A percentile compares a stretch with the other conserved stretches of the same genome.
phyloP scores from a whole-genome alignment of 2,888 invertebrate species.

The Fabriciana adippe region DNA sequence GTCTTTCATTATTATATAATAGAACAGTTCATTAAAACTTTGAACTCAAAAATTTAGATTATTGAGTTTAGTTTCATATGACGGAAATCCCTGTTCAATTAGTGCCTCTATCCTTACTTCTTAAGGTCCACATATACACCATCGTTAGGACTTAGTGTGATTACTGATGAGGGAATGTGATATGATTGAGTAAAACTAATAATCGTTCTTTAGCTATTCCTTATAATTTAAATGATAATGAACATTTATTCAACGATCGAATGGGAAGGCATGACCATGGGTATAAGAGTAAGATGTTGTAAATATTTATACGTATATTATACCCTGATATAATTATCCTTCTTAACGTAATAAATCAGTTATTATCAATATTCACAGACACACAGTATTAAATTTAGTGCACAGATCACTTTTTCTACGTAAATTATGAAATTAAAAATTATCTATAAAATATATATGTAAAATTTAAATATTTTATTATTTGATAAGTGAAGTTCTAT shows the following conservation, averaged over 20 bases:
- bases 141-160: neutral
- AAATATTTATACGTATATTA: slow-evolving; percentile 53
- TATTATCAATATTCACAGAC: slow-evolving; percentile 45
- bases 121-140: neutral
- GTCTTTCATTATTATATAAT: neutral
- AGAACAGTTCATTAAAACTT: neutral
- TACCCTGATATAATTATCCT: slow-evolving; percentile 45
- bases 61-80: neutral
- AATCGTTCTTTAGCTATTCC: neutral
- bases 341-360: slow-evolving; percentile 53
- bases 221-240: neutral
- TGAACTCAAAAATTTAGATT: neutral
- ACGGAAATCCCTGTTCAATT: slow-evolving; percentile 35
- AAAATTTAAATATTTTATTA: slow-evolving; percentile 2
- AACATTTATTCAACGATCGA: slow-evolving; percentile 20
- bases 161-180: slow-evolving; percentile 7
- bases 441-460: neutral
- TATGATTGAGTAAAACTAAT: slow-evolving; percentile 15
- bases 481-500: too few species aligned
- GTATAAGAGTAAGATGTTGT: slow-evolving; percentile 47
- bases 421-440: neutral
- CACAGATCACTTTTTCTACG: slow-evolving; percentile 63
- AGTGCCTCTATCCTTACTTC: slow-evolving; percentile 46
- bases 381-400: slow-evolving; percentile 52
- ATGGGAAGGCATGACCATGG: slow-evolving; percentile 41